Evolutionary conservation across 2,888 invertebrate genomes (phyloP).

Genomic region (Cryptocheilus praepositus): DNA sequence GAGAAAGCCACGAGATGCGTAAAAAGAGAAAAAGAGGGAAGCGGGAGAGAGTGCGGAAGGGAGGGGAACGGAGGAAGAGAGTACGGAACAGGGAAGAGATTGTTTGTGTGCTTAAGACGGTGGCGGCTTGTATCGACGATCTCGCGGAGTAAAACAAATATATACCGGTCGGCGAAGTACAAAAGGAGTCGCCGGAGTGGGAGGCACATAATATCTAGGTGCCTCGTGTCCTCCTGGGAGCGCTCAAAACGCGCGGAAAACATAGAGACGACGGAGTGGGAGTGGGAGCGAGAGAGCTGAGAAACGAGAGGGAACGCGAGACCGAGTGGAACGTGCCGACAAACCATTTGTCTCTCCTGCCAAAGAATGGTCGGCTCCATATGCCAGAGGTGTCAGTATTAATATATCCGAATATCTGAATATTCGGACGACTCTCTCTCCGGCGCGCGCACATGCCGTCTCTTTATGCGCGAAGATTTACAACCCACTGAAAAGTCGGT

Average conservation of each 20-base stretch:
- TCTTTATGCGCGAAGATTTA: too few relatives aligned
- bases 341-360: slow-evolving; percentile 10
- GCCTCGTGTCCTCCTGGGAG: slow-evolving; percentile 34
- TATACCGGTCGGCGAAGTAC: slow-evolving; percentile 58
- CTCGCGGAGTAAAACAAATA: slow-evolving; percentile 61
- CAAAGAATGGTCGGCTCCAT: slow-evolving; percentile 2
- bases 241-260: slow-evolving; percentile 31
- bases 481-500: too few relatives aligned
- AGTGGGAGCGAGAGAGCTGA: too few relatives aligned
- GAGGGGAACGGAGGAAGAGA: too few relatives aligned
- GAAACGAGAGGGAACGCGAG: too few relatives aligned
- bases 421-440: slow-evolving; percentile 16
- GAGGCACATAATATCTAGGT: slow-evolving; percentile 41
- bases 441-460: not conserved
- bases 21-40: too few relatives aligned
- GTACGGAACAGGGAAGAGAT: slow-evolving; percentile 20
- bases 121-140: slow-evolving; percentile 59
- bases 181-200: slow-evolving; percentile 52
- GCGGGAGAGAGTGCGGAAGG: slow-evolving; percentile 8
- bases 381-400: too few relatives aligned
- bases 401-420: slow-evolving; percentile 7
- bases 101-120: slow-evolving; percentile 60
- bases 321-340: not conserved
- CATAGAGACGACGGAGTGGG: not conserved
- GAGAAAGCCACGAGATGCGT: slow-evolving; percentile 11